These are phyloP conservation scores for Lithobates sylvaticus DNA, from an alignment of 2,797 vertebrate genomes.

Conservation along the genomic window DNA sequence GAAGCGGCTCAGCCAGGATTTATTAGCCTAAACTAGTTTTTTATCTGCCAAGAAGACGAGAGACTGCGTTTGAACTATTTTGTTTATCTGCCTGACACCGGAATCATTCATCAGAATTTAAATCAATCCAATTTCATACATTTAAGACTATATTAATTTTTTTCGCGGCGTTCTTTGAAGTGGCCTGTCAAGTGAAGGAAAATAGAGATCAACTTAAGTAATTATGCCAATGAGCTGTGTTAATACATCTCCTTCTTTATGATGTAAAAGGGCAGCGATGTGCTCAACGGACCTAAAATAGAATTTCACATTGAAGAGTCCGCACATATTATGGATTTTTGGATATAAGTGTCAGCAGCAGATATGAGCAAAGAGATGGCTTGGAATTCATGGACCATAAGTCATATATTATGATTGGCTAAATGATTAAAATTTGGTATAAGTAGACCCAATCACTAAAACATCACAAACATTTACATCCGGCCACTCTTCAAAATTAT, in stretches of 20 bases:
- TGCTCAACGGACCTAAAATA: constrained; percentile 31
- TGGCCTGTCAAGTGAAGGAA: constrained; percentile 33
- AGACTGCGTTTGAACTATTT: not conserved
- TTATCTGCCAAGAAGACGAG: constrained; percentile 42
- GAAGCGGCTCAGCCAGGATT: constrained; percentile 31
- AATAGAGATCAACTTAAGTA: constrained; percentile 52
- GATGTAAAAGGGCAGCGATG: constrained; percentile 37
- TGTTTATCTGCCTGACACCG: constrained; percentile 20
- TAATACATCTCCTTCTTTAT: constrained; percentile 34
- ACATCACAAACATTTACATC: no score
- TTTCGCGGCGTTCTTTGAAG: constrained; percentile 39
- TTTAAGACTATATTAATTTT: constrained; percentile 31
- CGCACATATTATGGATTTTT: not conserved
- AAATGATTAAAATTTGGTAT: not conserved
- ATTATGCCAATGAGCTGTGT: constrained; percentile 44
- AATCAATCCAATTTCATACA: not conserved
- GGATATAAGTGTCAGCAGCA: not conserved
- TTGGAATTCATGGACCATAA: not conserved
- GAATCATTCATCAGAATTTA: constrained; percentile 19
- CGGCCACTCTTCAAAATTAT: no score
- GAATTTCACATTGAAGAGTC: constrained; percentile 14
- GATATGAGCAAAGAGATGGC: not conserved
- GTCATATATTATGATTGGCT: not conserved
- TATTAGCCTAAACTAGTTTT: constrained; percentile 42
- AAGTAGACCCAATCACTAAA: no score